phyloP scores from a whole-genome alignment of 2,888 invertebrate species.

The Drosophila borborema region DNA sequence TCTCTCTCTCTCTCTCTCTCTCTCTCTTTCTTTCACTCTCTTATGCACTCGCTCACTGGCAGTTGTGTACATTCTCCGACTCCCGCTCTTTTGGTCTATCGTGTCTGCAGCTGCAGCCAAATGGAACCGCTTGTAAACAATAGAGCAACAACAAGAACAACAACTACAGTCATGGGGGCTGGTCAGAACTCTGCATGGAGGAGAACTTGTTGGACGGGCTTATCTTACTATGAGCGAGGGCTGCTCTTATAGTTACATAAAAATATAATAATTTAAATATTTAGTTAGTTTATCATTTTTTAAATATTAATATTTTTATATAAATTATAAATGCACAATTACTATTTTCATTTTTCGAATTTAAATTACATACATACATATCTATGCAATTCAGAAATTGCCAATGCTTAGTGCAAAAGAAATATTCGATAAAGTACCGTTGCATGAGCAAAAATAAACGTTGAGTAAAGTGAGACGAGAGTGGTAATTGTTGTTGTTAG shows the following conservation, averaged over 20 bases:
- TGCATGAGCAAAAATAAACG: not conserved
- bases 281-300: too few species aligned
- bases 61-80: not conserved
- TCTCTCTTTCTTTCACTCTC: not conserved
- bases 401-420: not conserved
- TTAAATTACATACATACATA: too few species aligned
- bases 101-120: slow-evolving; percentile 57
- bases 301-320: too few species aligned
- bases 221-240: slow-evolving; percentile 48
- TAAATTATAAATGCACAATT: too few species aligned
- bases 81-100: not conserved
- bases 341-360: not conserved
- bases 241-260: slow-evolving; percentile 1
- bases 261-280: too few species aligned
- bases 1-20: not conserved
- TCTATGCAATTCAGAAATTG: too few species aligned
- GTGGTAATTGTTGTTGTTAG: not conserved
- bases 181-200: slow-evolving; percentile 54
- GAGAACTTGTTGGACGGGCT: slow-evolving; percentile 62
- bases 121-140: slow-evolving; percentile 65
- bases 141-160: slow-evolving; percentile 32
- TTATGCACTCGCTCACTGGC: slow-evolving; percentile 5
- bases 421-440: slow-evolving; percentile 5
- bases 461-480: not conserved
- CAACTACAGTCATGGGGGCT: slow-evolving; percentile 34